Conservation (phyloP, 2,888 invertebrate species). For the Bedellia somnulentella region DNA sequence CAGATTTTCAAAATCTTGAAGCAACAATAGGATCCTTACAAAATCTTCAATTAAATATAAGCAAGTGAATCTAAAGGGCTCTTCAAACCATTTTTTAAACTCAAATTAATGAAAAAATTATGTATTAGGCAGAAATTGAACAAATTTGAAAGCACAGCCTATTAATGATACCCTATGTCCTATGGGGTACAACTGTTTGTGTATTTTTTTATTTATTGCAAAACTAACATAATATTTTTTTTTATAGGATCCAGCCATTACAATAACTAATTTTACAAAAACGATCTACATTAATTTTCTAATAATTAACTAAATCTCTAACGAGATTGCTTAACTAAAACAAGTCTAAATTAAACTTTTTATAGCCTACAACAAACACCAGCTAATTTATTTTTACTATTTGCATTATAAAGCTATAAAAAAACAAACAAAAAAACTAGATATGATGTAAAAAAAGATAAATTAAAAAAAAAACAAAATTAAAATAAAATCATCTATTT, state of each 20-base stretch:
- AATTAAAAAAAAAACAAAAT: constrained; percentile 22
- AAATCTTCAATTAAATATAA: no score
- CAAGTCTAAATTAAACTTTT: no score
- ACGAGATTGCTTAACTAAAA: no score
- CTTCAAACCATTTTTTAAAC: constrained; percentile 2
- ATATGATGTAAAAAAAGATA: constrained; percentile 14
- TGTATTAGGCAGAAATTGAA: neutral
- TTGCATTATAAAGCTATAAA: neutral
- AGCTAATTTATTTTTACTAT: neutral
- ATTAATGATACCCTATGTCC: neutral
- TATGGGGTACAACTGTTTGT: neutral
- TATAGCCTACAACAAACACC: neutral
- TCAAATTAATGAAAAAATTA: neutral
- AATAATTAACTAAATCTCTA: no score
- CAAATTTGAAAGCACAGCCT: neutral
- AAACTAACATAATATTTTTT: neutral
- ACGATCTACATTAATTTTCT: no score
- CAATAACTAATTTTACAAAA: neutral
- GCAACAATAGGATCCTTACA: no score
- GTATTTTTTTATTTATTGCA: neutral
- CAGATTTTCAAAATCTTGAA: no score
- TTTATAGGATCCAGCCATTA: neutral
- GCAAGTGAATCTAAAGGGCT: no score
- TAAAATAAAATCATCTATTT: constrained; percentile 41
- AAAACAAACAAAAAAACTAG: constrained; percentile 1